These are phyloP conservation scores for Leptopilina boulardi DNA, from an alignment of 1,140 invertebrate genomes.

Conservation along the genomic window DNA sequence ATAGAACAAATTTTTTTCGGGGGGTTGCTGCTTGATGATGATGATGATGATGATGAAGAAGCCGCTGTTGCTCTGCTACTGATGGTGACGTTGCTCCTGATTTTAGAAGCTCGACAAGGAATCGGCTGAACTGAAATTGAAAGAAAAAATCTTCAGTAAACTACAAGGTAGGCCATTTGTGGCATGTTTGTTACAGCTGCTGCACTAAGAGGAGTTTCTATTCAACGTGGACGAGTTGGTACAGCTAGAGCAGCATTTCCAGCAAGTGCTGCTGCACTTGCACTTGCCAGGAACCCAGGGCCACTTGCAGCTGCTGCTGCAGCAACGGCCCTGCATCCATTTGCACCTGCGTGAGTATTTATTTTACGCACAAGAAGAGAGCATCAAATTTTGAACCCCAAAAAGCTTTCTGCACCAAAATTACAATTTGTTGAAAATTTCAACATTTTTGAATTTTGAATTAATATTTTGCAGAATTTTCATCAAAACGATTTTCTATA, in stretches of 20 bases:
- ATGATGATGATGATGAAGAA: neutral
- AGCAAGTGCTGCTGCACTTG: slow-evolving; percentile 82
- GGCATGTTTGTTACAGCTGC: slow-evolving; percentile 76
- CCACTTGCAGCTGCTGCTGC: slow-evolving; percentile 82
- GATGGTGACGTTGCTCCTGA: slow-evolving; percentile 52
- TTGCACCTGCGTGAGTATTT: slow-evolving; percentile 85
- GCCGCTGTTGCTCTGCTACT: slow-evolving; percentile 58
- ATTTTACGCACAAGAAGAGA: neutral
- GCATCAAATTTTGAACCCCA: neutral
- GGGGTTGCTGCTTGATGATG: neutral
- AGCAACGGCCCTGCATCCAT: slow-evolving; percentile 85
- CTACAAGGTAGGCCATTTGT: slow-evolving; percentile 63
- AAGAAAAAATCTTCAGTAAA: slow-evolving; percentile 46
- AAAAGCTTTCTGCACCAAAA: too few species aligned
- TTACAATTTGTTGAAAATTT: too few species aligned
- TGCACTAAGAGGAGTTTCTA: slow-evolving; percentile 81
- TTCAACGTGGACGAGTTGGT: slow-evolving; percentile 81
- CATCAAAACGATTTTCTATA: too few species aligned
- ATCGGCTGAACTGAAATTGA: slow-evolving; percentile 39
- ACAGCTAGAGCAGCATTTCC: slow-evolving; percentile 80
- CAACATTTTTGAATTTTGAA: too few species aligned
- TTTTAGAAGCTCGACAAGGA: slow-evolving; percentile 42
- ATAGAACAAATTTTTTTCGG: neutral
- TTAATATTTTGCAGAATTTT: too few species aligned
- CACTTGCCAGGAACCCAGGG: slow-evolving; percentile 83